Base-by-base conservation (phyloP, 2,888 invertebrate genomes). In the Lepidochrysops patricia region DNA sequence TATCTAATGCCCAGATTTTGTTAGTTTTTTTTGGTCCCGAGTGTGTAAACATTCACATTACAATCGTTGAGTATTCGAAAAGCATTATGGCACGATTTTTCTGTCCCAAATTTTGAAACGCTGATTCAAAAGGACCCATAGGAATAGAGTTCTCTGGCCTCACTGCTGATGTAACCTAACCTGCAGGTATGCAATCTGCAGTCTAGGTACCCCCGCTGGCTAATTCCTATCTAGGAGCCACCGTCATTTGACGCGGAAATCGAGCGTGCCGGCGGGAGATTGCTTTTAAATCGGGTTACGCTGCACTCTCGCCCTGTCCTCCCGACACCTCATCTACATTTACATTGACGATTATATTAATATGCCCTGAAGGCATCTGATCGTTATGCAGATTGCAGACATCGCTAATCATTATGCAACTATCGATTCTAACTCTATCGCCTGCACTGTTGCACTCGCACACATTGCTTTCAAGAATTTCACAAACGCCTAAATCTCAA, bases 261-360 rank as follows among this genome's bases (percentile, higher is more conserved):
- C 83, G 80, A 79, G 78, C 82, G 77, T 72, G 74, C 74, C 68
- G 71, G 66, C 72, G 58, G 72, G 79, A 82, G 82, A 86, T 86
- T 84, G 85, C 79, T 83, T 85, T 84, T 83, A 83, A 84, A 85
- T 84, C 79, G 72, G 70, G 74, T 85, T 84, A 81, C 68, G 76
- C 75, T 68, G 58, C 65, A 66, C 71, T 69, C 68, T 68, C 64
- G 57, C 37, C 62, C 43, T 23, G 13, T 43, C 19, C 19, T 19
- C 19, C 1, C 19, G 43, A 19, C n/a, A n/a, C n/a, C 12, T 43
- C 43, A 23, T 43, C 43, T 43, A 43, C 43, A 43, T 43, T 43
- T 43, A 12, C 43, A 43, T 23, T 19, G 43, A 12, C 43, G 19
- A 19, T n/a, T n/a, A 23, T 19, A 43, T 43, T 23, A 43, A 19